A percentile compares a stretch with the other conserved stretches of the same genome.
Conservation (phyloP, 2,888 invertebrate genomes). For the Ypsolopha sequella region DNA sequence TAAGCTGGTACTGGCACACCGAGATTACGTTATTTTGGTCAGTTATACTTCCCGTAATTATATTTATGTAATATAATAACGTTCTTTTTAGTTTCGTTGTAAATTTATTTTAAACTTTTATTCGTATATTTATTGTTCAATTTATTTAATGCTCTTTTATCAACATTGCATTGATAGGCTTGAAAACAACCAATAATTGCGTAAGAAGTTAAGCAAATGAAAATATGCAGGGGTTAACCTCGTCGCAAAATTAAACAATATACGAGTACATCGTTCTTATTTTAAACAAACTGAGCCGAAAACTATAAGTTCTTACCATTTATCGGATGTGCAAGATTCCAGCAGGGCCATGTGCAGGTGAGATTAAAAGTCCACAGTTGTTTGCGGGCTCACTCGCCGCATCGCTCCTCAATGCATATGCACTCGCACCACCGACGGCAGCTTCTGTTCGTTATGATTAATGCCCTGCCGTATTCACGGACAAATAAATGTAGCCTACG, state of each 20-base stretch:
- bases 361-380: slow-evolving; percentile 62
- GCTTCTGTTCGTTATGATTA: slow-evolving; percentile 45
- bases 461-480: slow-evolving; percentile 37
- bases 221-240: neutral
- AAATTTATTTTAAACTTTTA: too few relatives aligned
- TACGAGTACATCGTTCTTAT: neutral
- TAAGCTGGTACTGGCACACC: too few relatives aligned
- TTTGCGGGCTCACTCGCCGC: slow-evolving; percentile 33
- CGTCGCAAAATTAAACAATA: too few relatives aligned
- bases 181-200: too few relatives aligned
- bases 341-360: slow-evolving; percentile 22
- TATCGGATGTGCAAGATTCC: slow-evolving; percentile 14
- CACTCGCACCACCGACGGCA: slow-evolving; percentile 31
- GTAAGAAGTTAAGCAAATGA: neutral
- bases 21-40: too few relatives aligned
- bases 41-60: too few relatives aligned
- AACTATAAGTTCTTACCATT: neutral
- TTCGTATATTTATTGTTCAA: too few relatives aligned
- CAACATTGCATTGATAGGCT: too few relatives aligned
- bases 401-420: slow-evolving; percentile 38
- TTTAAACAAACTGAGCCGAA: neutral
- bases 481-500: slow-evolving; percentile 35
- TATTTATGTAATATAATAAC: too few relatives aligned
- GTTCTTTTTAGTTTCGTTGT: too few relatives aligned
- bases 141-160: too few relatives aligned